Evolutionary conservation across 2,888 invertebrate species (phyloP).

Genomic region (Sinohyriopsis cumingii): DNA sequence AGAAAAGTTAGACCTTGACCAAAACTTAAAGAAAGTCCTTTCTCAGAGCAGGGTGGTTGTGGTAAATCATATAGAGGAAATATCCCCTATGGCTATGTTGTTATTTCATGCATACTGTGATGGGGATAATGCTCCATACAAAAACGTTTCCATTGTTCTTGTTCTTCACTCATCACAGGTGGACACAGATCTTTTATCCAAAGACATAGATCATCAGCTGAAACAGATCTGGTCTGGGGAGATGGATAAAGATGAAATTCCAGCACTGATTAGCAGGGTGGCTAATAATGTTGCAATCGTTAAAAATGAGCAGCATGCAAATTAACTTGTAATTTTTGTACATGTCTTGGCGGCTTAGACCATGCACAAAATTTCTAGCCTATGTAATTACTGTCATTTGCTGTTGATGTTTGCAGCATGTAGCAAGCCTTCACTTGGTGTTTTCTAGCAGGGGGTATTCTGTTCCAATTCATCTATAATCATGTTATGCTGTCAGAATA

Average conservation of each 20-base stretch:
- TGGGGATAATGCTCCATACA: conserved; percentile 65
- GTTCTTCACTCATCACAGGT: conserved; percentile 35
- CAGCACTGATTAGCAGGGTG: conserved; percentile 54
- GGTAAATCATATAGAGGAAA: conserved; percentile 53
- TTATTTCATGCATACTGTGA: conserved; percentile 66
- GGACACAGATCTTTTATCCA: conserved; percentile 7
- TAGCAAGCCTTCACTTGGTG: too few species aligned
- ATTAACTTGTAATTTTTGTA: conserved; percentile 3
- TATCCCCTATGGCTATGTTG: conserved; percentile 53
- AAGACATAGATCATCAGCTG: conserved; percentile 41
- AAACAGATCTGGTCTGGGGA: conserved; percentile 42
- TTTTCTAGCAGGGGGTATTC: too few species aligned
- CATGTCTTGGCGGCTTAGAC: too few species aligned
- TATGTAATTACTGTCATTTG: too few species aligned
- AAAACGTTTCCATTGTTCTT: conserved; percentile 55
- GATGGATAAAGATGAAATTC: conserved; percentile 55
- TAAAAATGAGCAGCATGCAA: conserved; percentile 31
- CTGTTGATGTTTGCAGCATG: too few species aligned
- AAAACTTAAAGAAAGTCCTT: conserved; percentile 38
- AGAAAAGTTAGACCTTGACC: conserved; percentile 48
- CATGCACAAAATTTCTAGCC: too few species aligned
- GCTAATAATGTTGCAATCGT: conserved; percentile 57
- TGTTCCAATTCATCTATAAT: too few species aligned
- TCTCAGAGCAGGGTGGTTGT: conserved; percentile 36
- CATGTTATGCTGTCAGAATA: too few species aligned